Conservation (phyloP, 2,113 vertebrate species). For the Xyliphius kryptos region DNA sequence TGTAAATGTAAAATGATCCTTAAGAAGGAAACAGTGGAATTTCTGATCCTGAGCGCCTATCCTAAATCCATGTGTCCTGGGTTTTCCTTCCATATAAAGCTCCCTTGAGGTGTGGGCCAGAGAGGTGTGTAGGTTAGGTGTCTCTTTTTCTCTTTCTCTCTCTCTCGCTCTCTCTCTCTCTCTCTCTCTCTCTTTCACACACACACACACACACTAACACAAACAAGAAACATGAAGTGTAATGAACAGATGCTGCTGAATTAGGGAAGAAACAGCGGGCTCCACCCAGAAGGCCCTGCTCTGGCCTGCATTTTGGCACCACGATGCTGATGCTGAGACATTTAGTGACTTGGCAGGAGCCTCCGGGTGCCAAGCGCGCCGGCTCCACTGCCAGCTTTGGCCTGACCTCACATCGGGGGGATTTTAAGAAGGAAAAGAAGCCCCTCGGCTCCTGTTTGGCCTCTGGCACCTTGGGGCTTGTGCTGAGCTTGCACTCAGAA, state of each 20-base stretch:
- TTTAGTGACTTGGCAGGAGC: constrained; percentile 68
- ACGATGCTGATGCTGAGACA: constrained; percentile 68
- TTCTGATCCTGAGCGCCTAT: background rate
- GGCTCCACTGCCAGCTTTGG: constrained; percentile 21
- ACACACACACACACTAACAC: constrained; percentile 2
- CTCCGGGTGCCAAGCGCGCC: constrained; percentile 24
- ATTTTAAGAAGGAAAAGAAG: constrained; percentile 29
- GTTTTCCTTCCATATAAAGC: constrained; percentile 21
- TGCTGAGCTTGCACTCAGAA: constrained; percentile 20
- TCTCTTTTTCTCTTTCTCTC: constrained; percentile 9
- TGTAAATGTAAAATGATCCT: too few relatives aligned
- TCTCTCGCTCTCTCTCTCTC: constrained; percentile 10
- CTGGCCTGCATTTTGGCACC: constrained; percentile 56
- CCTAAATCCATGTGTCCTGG: constrained; percentile 14
- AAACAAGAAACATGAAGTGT: constrained; percentile 60
- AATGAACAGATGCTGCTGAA: constrained; percentile 79
- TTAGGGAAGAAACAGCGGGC: constrained; percentile 75
- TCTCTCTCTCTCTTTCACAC: constrained; percentile 6
- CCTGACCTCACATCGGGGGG: constrained; percentile 27
- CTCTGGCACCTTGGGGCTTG: constrained; percentile 20
- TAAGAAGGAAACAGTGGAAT: background rate
- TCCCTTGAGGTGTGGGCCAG: constrained; percentile 7
- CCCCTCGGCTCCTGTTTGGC: constrained; percentile 31
- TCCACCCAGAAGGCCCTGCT: constrained; percentile 69
- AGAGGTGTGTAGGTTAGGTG: too few relatives aligned